Evolutionary conservation across 2,797 vertebrate genomes (phyloP).

Genomic region (Percopsis omiscomaycus): DNA sequence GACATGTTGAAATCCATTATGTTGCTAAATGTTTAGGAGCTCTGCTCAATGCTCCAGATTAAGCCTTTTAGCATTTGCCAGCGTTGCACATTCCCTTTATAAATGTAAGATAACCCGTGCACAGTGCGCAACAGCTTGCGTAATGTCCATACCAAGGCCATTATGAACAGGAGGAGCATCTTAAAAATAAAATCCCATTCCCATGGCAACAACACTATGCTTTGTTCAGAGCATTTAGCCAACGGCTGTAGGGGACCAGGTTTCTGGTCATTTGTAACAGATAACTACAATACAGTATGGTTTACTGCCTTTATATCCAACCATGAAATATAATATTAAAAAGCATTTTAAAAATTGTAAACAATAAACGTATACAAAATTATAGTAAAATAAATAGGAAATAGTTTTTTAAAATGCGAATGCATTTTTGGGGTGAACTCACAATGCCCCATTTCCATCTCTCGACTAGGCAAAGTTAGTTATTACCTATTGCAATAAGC

Average conservation of each 20-base stretch:
- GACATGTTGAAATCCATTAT: conserved; percentile 13
- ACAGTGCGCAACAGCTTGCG: conserved; percentile 9
- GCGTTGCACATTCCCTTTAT: conserved; percentile 48
- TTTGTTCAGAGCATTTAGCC: conserved; percentile 25
- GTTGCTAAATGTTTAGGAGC: conserved; percentile 12
- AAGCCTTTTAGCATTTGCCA: conserved; percentile 17
- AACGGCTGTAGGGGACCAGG: background rate
- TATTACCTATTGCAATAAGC: conserved; percentile 19
- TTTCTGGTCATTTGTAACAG: background rate
- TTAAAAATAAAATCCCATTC: conserved; percentile 42
- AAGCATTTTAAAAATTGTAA: conserved; percentile 61
- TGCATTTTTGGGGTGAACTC: conserved; percentile 4
- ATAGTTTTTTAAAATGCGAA: conserved; percentile 51
- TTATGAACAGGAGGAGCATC: conserved; percentile 24
- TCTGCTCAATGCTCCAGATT: conserved; percentile 23
- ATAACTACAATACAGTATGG: conserved; percentile 6
- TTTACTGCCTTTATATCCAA: conserved; percentile 50
- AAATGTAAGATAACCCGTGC: conserved; percentile 28
- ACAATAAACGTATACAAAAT: conserved; percentile 57
- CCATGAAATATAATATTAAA: conserved; percentile 39
- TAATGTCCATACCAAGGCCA: conserved; percentile 41
- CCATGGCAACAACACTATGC: conserved; percentile 48
- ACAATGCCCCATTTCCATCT: conserved; percentile 41
- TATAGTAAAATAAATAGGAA: conserved; percentile 50
- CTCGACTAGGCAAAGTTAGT: conserved; percentile 23